Percentiles rank a stretch among this genome's conserved stretches.
These are phyloP conservation scores for Chionoecetes opilio DNA, from an alignment of 1,140 invertebrate genomes.

Conservation along the genomic window DNA sequence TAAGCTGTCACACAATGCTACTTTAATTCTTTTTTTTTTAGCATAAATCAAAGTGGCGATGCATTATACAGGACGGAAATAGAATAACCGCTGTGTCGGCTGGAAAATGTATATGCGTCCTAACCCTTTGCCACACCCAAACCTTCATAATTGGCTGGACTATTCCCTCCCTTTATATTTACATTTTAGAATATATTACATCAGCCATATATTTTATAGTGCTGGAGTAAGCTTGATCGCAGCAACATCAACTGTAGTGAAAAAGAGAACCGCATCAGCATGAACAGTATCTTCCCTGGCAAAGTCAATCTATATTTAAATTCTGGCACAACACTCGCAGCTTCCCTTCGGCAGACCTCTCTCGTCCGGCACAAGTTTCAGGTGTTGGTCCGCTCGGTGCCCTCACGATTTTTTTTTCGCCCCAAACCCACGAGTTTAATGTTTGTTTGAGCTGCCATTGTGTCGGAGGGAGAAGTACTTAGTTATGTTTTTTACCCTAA, in stretches of 20 bases:
- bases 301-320: constrained; percentile 31
- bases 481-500: not conserved
- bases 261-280: not conserved
- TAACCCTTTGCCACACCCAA: too few relatives aligned
- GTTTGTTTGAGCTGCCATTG: constrained; percentile 19
- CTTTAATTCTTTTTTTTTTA: too few relatives aligned
- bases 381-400: constrained; percentile 9
- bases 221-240: too few relatives aligned
- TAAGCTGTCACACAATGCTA: too few relatives aligned
- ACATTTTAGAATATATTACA: too few relatives aligned
- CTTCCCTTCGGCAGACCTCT: constrained; percentile 1
- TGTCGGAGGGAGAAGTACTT: constrained; percentile 27
- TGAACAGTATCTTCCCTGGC: not conserved
- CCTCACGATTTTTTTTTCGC: constrained; percentile 17
- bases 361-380: not conserved
- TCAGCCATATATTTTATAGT: too few relatives aligned
- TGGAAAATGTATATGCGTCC: too few relatives aligned
- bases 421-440: not conserved
- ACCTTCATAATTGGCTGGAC: too few relatives aligned
- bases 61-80: too few relatives aligned
- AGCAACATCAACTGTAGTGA: not conserved
- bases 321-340: not conserved
- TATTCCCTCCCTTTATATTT: too few relatives aligned
- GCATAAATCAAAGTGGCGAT: too few relatives aligned
- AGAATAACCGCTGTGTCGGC: too few relatives aligned